Evolutionary conservation across 2,888 invertebrate species (phyloP).

Genomic region (Agrochola lychnidis): DNA sequence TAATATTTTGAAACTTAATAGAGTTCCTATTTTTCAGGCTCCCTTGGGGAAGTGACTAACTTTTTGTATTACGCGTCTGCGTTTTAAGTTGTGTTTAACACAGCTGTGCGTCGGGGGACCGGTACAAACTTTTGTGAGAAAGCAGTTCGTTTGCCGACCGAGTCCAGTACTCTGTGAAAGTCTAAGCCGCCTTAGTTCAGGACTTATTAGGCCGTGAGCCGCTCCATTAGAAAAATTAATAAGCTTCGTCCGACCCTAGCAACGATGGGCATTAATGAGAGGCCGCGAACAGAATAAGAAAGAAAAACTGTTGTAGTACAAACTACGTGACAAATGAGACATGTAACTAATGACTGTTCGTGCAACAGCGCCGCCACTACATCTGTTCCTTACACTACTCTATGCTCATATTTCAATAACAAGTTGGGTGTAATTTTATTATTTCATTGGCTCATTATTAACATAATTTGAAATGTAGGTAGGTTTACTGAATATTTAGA

Average conservation of each 20-base stretch:
- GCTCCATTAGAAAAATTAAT: slow-evolving; percentile 83
- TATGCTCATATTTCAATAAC: slow-evolving; percentile 20
- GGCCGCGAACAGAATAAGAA: slow-evolving; percentile 65
- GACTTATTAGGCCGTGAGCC: slow-evolving; percentile 77
- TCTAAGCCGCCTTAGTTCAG: slow-evolving; percentile 43
- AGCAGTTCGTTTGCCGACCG: slow-evolving; percentile 74
- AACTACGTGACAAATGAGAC: slow-evolving; percentile 71
- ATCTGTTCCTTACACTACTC: slow-evolving; percentile 28
- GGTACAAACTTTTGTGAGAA: slow-evolving; percentile 82
- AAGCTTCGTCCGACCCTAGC: slow-evolving; percentile 70
- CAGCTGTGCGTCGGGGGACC: slow-evolving; percentile 77
- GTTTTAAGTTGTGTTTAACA: slow-evolving; percentile 79
- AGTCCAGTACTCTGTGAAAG: slow-evolving; percentile 45
- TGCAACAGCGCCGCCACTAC: slow-evolving; percentile 22
- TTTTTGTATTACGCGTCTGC: slow-evolving; percentile 77
- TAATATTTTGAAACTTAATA: slow-evolving; percentile 65
- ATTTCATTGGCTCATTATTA: slow-evolving; percentile 4
- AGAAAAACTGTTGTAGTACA: slow-evolving; percentile 67
- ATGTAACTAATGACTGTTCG: slow-evolving; percentile 54
- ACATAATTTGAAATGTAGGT: not conserved
- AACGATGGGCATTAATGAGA: slow-evolving; percentile 71
- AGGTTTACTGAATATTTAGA: not conserved
- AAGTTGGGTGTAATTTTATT: slow-evolving; percentile 2
- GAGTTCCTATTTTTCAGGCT: slow-evolving; percentile 65
- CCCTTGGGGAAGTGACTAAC: slow-evolving; percentile 72